Percentiles rank a stretch among this genome's conserved stretches.
phyloP scores from a whole-genome alignment of 1,140 invertebrate genomes.

The Stenopsyche tienmushanensis region DNA sequence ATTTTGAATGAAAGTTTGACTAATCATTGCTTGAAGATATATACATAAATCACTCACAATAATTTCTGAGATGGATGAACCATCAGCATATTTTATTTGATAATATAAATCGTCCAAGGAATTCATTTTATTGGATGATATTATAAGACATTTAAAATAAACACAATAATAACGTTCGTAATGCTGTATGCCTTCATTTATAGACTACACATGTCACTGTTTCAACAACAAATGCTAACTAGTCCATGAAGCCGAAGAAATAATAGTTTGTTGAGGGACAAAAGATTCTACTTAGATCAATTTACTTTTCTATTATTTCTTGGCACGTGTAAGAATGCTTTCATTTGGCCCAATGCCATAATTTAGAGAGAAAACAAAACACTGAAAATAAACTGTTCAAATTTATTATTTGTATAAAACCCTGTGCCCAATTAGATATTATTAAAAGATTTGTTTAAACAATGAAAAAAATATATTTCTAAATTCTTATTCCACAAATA shows the following conservation, averaged over 20 bases:
- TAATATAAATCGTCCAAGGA: slow-evolving; percentile 12
- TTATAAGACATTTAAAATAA: too few species aligned
- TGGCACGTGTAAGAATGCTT: slow-evolving; percentile 11
- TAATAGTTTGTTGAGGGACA: neutral
- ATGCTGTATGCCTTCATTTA: too few species aligned
- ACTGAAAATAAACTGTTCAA: neutral
- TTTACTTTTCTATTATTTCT: too few species aligned
- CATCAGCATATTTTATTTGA: slow-evolving; percentile 16
- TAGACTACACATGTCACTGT: too few species aligned
- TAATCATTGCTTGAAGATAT: neutral
- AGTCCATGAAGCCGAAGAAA: neutral
- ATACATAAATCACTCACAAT: slow-evolving; percentile 7
- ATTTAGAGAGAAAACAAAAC: slow-evolving; percentile 15
- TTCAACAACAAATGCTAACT: too few species aligned
- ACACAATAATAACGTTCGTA: too few species aligned
- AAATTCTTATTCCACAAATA: too few species aligned
- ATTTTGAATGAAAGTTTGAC: neutral
- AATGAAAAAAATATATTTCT: too few species aligned
- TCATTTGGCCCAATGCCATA: slow-evolving; percentile 13
- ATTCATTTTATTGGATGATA: slow-evolving; percentile 11
- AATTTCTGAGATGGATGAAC: slow-evolving; percentile 23
- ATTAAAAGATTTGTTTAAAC: neutral
- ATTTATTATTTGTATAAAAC: neutral
- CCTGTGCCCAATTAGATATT: neutral
- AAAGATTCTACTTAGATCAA: neutral